Evolutionary conservation across 2,797 vertebrate species (phyloP).

Genomic region (Hydrolagus colliei): DNA sequence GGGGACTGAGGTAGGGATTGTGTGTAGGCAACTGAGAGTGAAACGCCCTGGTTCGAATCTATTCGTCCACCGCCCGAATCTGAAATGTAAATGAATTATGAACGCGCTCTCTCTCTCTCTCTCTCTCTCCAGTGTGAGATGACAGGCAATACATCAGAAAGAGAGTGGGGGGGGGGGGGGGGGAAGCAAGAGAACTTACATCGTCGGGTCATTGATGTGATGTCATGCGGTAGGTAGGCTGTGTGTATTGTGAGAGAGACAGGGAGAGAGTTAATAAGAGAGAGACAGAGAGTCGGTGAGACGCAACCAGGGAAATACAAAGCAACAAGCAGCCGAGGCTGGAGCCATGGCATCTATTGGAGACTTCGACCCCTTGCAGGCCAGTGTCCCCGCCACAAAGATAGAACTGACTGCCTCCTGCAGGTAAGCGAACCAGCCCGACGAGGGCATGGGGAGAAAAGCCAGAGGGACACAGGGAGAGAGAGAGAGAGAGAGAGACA

Average conservation of each 20-base stretch:
- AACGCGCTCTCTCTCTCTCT: too few species aligned
- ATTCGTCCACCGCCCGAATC: too few species aligned
- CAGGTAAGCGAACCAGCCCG: slow-evolving; percentile 59
- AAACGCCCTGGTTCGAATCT: too few species aligned
- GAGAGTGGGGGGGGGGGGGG: too few species aligned
- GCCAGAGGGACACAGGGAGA: background rate
- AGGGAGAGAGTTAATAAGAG: background rate
- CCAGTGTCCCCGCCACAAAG: slow-evolving; percentile 82
- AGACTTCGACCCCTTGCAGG: slow-evolving; percentile 71
- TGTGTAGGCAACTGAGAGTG: too few species aligned
- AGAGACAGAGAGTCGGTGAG: background rate
- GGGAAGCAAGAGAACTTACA: too few species aligned
- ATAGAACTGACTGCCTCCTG: slow-evolving; percentile 88
- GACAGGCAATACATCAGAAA: too few species aligned
- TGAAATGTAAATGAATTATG: too few species aligned
- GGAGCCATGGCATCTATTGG: slow-evolving; percentile 78
- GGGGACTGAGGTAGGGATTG: too few species aligned
- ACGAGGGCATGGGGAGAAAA: background rate
- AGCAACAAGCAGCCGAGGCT: background rate
- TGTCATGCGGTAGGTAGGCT: slow-evolving; percentile 2
- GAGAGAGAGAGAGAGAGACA: background rate
- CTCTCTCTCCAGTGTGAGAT: too few species aligned
- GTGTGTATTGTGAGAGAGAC: background rate
- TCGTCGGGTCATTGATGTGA: background rate
- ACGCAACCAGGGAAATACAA: background rate